Base-by-base conservation (phyloP, 1,140 invertebrate genomes). In the Eulimnadia texana region DNA sequence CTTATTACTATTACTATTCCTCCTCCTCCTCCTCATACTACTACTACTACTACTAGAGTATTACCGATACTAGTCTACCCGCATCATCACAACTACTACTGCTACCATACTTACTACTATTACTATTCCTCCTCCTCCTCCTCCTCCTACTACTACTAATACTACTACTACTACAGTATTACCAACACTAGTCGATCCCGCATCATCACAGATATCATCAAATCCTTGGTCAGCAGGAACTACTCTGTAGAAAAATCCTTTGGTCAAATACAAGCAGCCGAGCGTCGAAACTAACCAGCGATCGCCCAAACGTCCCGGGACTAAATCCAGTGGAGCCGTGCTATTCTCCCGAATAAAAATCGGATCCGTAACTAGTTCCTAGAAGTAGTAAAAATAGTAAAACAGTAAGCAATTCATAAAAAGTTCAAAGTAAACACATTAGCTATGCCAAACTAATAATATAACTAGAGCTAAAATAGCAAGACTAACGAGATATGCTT, bases 181-280 rank as follows among this genome's bases (percentile, higher is more conserved):
- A 52, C 63, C 33, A 68, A 67, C 68, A 66, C 58, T 67, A 67
- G 11, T 65, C 63, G 1, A 66, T 27, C 29, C 29, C 63, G 50
- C 74, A 76, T 63, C 73, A 68, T 25, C 65, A 63, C 16, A 66
- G 58, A 78, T 78, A 23, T 69, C 73, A 1, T 79, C 78, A 67
- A 97, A 91, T 16, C 80, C 80, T 73, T 99, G 95, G 71, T 97
- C 92, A 1, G 88, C 89, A 0, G 93, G 92, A 28, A 98, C 93
- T 3, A 98, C 93, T 53, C 90, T 79, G 73, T 94, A 90, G 73
- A 98, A 95, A 1, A 98, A 77, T 53, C 93, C 90, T 69, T 90
- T 85, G 69, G 84, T 84, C 19, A 90, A 77, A 69, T 88, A 87
- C 3, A 94, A 72, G 3, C 91, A 85, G 1, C 89, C 88, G 11